Conservation (phyloP, 1,140 invertebrate species). For the Pararge aegeria region DNA sequence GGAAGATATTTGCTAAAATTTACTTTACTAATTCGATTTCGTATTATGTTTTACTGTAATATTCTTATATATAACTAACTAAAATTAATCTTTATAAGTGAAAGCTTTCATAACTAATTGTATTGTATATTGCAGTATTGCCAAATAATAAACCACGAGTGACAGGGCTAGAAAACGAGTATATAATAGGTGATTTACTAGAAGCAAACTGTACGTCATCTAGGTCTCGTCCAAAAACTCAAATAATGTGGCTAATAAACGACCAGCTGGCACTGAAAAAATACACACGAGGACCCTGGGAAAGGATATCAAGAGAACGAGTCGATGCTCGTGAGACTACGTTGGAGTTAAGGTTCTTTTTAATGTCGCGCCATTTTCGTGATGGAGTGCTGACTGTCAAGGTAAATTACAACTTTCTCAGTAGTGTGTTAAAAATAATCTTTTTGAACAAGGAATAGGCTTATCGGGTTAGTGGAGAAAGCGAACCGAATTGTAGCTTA, state of each 20-base stretch:
- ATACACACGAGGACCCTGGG: slow-evolving; percentile 52
- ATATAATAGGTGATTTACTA: slow-evolving; percentile 87
- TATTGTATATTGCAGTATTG: slow-evolving; percentile 81
- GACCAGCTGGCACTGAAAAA: slow-evolving; percentile 75
- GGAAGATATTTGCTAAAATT: too few species aligned
- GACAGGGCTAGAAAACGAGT: slow-evolving; percentile 85
- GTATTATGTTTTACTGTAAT: too few species aligned
- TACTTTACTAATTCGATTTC: too few species aligned
- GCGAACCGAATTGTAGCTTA: too few species aligned
- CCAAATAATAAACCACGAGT: slow-evolving; percentile 88
- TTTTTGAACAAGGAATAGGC: too few species aligned
- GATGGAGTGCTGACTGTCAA: slow-evolving; percentile 49
- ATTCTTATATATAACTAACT: too few species aligned
- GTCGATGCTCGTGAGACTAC: slow-evolving; percentile 48
- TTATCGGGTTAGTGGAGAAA: too few species aligned
- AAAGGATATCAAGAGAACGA: slow-evolving; percentile 37
- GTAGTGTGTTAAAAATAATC: too few species aligned
- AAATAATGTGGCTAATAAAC: slow-evolving; percentile 90
- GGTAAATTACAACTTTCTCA: slow-evolving; percentile 29
- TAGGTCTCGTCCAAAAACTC: slow-evolving; percentile 88
- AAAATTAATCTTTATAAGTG: too few species aligned
- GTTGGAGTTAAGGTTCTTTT: slow-evolving; percentile 49
- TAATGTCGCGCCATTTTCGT: slow-evolving; percentile 45
- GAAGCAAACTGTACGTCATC: slow-evolving; percentile 90
- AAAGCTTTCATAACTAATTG: not conserved